Evolutionary conservation across 2,888 invertebrate species (phyloP).

Genomic region (Oxycera nigricornis): DNA sequence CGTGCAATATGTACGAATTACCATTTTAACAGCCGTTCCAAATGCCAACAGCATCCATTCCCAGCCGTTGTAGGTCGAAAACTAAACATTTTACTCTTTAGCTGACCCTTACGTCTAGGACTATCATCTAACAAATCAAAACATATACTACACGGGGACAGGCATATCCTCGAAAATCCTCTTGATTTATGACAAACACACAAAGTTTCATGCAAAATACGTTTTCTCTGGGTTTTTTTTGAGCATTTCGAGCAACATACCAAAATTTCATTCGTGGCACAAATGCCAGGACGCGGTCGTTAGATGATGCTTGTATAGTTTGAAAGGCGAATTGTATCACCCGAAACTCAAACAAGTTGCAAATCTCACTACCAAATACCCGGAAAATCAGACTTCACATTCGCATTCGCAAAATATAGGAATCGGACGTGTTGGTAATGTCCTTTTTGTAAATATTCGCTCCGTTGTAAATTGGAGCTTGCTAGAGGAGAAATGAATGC

Average conservation of each 20-base stretch:
- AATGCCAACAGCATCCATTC: constrained; percentile 1
- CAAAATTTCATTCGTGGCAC: background rate
- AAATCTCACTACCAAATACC: constrained; percentile 46
- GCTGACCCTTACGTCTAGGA: constrained; percentile 1
- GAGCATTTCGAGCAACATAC: constrained; percentile 8
- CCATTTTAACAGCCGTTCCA: constrained; percentile 1
- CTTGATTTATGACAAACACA: constrained; percentile 47
- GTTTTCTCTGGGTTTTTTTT: constrained; percentile 26
- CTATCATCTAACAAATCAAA: constrained; percentile 45
- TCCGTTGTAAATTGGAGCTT: background rate
- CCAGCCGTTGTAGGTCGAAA: constrained; percentile 36
- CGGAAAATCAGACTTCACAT: constrained; percentile 43
- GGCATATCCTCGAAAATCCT: constrained; percentile 47
- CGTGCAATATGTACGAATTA: background rate
- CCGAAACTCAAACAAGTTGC: constrained; percentile 46
- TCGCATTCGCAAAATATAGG: constrained; percentile 22
- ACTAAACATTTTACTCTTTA: constrained; percentile 43
- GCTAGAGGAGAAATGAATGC: background rate
- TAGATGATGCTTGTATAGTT: constrained; percentile 22
- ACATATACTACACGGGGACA: constrained; percentile 44
- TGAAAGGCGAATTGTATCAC: constrained; percentile 29
- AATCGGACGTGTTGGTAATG: constrained; percentile 10
- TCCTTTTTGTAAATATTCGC: constrained; percentile 11
- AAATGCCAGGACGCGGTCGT: constrained; percentile 20
- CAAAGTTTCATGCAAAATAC: constrained; percentile 38